Base-by-base conservation (phyloP, 2,888 invertebrate genomes). In the Microctonus brassicae region DNA sequence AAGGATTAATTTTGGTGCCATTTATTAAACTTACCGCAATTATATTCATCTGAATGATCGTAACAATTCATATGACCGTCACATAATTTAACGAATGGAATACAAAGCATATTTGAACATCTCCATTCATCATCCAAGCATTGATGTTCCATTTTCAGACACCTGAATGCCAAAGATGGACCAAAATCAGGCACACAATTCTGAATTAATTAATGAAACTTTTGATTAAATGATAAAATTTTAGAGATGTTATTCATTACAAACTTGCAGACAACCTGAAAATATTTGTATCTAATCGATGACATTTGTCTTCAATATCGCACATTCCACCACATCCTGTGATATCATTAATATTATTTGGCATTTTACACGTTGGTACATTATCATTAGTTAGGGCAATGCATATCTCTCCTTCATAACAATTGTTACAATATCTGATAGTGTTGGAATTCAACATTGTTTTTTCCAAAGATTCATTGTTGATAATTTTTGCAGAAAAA, bases 1-100 rank as follows among this genome's bases (percentile, higher is more conserved):
- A 52, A 47, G 17, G 42, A 53, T 24, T 20, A 36, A 62, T 55
- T 62, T 33, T 22, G 53, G 24, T 61, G 33, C 22, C n/a, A 61
- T 61, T 47, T 33, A 42, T 33, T 26, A 0, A 22, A 85, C 89
- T 89, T 88, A 94, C 94, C 91, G 84, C 94, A 94, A 83, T 92
- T 89, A 81, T 90, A 89, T 88, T 94, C 94, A 86, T 94, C 94
- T 20, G 92, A 92, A 83, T 91, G 90, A 84, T 94, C 93, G 78
- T 92, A 92, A 86, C 94, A 94, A 83, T 94, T 92, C 80, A 93
- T 90, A 69, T 90, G 89, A 13, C 94, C 94, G 83, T 94, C 93
- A 86, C 94, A 94, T 36, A 91, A 90, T 71, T 92, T 91, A 33
- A 88, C 88, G 42, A 88, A 86, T 0, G 91, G 89, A 61, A 94